Conservation (phyloP, 2,113 vertebrate genomes). For the Xenopus tropicalis region UCB_Xtro_10.0 CM004444.2:45647501-45648000, state of each 20-base stretch:
- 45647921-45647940: too few relatives aligned
- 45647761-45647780: conserved; percentile 15
- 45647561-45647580: not conserved
- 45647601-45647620: not conserved
- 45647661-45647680: not conserved
- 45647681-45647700: conserved; percentile 30
- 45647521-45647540: not conserved
- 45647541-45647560: not conserved
- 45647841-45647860: too few relatives aligned
- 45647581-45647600: too few relatives aligned
- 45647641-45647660: conserved; percentile 11
- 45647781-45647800: conserved; percentile 12
- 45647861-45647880: too few relatives aligned
- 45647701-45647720: conserved; percentile 26
- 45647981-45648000: too few relatives aligned
- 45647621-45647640: not conserved
- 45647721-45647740: conserved; percentile 28
- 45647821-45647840: too few relatives aligned
- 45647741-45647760: not conserved
- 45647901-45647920: too few relatives aligned
- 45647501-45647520: not conserved
- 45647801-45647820: not conserved
- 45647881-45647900: too few relatives aligned
- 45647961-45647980: too few relatives aligned
- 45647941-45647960: too few relatives aligned